Conservation (phyloP, 2,797 vertebrate species). For the Cirrhinus mrigala region DNA sequence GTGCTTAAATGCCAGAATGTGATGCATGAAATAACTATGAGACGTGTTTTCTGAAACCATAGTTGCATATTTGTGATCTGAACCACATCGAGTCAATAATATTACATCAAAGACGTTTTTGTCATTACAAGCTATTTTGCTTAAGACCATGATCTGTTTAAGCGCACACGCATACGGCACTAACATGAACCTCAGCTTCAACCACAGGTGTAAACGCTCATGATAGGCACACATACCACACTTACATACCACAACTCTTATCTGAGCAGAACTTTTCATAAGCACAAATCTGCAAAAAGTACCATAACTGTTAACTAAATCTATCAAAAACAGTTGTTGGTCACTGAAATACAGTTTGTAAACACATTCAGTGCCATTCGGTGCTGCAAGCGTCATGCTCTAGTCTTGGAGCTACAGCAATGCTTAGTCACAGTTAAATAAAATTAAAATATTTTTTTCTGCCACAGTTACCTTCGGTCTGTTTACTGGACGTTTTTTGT, state of each 20-base stretch:
- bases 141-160: neutral
- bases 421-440: no score
- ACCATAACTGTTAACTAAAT: neutral
- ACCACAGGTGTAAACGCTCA: neutral
- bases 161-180: neutral
- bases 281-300: neutral
- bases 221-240: neutral
- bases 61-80: neutral
- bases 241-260: neutral
- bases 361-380: neutral
- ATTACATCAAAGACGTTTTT: neutral
- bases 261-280: neutral
- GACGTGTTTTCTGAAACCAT: neutral
- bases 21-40: neutral
- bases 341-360: no score
- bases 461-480: no score
- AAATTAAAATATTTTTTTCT: no score
- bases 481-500: neutral
- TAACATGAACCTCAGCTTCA: neutral
- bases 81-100: neutral
- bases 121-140: neutral
- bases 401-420: no score
- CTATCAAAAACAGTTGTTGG: no score
- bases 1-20: neutral
- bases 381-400: no score